Conservation (phyloP, 2,797 vertebrate species). For the Phalanger gymnotis region DNA sequence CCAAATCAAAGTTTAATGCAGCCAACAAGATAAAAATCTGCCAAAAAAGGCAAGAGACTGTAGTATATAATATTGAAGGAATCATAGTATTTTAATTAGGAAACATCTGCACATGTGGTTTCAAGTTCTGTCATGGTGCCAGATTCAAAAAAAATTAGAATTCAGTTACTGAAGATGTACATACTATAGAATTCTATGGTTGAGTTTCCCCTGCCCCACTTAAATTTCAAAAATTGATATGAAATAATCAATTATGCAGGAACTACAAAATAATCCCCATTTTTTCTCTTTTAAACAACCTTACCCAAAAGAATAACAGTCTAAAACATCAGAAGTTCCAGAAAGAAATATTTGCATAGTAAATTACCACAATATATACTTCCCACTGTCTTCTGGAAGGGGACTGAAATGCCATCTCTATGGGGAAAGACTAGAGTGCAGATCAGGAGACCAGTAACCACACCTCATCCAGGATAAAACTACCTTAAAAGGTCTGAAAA, state of each 20-base stretch:
- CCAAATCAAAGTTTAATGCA: background rate
- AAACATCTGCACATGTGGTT: background rate
- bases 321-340: background rate
- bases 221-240: background rate
- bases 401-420: background rate
- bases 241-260: too few species aligned
- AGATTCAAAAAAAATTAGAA: background rate
- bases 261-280: background rate
- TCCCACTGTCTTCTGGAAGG: background rate
- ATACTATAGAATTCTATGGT: background rate
- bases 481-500: too few species aligned
- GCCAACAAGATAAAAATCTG: background rate
- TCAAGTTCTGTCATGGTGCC: background rate
- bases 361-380: background rate
- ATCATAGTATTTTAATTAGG: background rate
- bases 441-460: too few species aligned
- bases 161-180: background rate
- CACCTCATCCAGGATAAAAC: too few species aligned
- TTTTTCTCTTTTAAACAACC: background rate
- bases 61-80: background rate
- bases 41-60: background rate
- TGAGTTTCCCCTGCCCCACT: background rate
- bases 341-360: background rate
- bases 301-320: background rate
- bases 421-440: background rate